These are phyloP conservation scores for Podarcis lilfordi DNA, from an alignment of 2,797 vertebrate genomes.

Conservation along the genomic window DNA sequence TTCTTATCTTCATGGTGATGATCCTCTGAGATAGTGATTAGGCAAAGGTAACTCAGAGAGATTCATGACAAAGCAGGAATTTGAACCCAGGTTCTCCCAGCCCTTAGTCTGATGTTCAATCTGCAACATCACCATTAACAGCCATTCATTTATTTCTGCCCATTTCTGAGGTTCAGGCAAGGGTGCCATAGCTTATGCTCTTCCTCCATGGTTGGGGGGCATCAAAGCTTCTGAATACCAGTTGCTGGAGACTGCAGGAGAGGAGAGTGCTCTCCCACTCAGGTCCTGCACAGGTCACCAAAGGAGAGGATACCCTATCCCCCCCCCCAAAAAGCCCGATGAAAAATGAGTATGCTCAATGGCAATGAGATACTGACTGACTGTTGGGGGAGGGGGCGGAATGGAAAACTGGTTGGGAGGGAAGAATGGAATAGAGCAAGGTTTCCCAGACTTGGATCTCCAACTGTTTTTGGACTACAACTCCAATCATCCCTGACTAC, in stretches of 20 bases:
- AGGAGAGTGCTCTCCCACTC: no score
- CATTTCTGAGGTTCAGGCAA: background rate
- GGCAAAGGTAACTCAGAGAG: background rate
- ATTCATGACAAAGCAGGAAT: background rate
- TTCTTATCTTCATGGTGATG: background rate
- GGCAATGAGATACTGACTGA: background rate
- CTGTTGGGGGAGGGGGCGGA: background rate
- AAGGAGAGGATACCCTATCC: background rate
- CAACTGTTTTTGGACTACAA: no score
- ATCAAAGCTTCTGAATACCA: no score
- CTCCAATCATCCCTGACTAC: no score
- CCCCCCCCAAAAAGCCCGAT: background rate
- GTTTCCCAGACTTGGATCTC: no score
- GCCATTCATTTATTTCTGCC: no score
- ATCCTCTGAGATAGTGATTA: background rate
- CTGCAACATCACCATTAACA: background rate
- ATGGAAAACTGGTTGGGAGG: background rate
- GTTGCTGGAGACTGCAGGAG: no score
- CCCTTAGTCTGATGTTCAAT: background rate
- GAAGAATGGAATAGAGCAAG: background rate
- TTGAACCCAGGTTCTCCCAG: background rate
- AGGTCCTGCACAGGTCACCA: no score
- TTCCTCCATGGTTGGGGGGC: no score
- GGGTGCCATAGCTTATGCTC: background rate
- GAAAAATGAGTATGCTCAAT: background rate